A percentile compares a stretch with the other conserved stretches of the same genome.
Evolutionary conservation across 2,113 vertebrate species (phyloP).

Genomic region (Microtus montanus): DNA sequence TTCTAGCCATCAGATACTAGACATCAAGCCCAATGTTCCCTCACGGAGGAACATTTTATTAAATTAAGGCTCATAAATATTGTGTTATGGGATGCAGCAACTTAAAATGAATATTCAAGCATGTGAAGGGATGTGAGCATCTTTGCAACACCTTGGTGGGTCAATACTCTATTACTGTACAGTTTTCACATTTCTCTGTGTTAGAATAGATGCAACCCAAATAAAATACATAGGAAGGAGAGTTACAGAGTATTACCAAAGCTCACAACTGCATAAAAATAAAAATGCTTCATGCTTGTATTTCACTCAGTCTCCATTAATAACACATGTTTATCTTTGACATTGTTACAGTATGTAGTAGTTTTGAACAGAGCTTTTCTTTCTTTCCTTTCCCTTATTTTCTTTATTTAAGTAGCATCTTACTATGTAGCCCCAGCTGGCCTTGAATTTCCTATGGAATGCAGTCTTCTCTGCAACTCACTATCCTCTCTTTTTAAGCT

Average conservation of each 20-base stretch:
- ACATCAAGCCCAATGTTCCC: background rate
- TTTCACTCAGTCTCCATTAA: background rate
- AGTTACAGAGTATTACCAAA: constrained; percentile 17
- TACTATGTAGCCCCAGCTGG: too few species aligned
- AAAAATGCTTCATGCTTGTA: background rate
- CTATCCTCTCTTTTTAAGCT: background rate
- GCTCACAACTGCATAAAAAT: constrained; percentile 20
- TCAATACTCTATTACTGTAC: background rate
- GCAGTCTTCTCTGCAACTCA: background rate
- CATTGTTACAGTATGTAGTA: too few species aligned
- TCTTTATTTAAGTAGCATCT: too few species aligned
- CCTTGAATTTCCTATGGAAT: background rate
- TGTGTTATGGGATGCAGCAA: background rate
- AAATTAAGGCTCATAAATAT: constrained; percentile 46
- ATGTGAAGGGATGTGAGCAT: background rate
- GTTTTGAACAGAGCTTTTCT: too few species aligned
- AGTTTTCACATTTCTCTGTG: constrained; percentile 27
- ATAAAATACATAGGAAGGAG: background rate
- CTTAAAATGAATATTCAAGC: constrained; percentile 44
- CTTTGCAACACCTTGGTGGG: background rate
- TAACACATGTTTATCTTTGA: too few species aligned
- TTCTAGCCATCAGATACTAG: constrained; percentile 8
- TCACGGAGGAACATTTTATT: constrained; percentile 18
- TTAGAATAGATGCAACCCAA: background rate
- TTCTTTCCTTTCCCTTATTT: too few species aligned